Conservation (phyloP, 2,113 vertebrate genomes). For the Propithecus coquereli region DNA sequence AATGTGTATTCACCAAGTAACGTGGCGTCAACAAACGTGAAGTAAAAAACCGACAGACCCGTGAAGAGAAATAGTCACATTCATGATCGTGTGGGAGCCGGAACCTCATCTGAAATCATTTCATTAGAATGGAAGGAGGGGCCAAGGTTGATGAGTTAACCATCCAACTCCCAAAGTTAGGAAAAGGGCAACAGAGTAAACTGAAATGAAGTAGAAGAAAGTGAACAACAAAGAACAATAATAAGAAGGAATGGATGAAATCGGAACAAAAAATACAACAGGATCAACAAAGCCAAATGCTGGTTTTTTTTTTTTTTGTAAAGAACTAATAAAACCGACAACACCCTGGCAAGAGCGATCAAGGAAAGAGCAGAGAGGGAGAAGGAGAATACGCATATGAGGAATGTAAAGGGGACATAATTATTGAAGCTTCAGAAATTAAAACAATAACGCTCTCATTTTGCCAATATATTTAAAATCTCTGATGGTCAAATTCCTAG, state of each 20-base stretch:
- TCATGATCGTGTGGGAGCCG: background rate
- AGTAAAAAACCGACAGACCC: background rate
- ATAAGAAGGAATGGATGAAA: background rate
- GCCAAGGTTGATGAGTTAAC: constrained; percentile 18
- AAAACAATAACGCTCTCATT: constrained; percentile 1
- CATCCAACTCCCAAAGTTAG: background rate
- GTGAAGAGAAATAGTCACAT: background rate
- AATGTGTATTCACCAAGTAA: background rate
- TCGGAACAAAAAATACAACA: background rate
- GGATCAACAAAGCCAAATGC: background rate
- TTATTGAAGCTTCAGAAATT: background rate
- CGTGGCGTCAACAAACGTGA: background rate
- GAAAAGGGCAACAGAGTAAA: background rate
- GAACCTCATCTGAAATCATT: background rate
- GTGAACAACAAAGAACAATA: background rate
- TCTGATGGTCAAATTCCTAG: background rate
- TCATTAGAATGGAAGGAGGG: background rate
- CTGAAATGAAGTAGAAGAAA: background rate
- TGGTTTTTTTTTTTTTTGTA: background rate
- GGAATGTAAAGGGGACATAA: background rate
- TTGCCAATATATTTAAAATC: background rate
- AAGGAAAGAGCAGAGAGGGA: background rate
- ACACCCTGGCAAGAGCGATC: background rate
- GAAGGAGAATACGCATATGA: background rate
- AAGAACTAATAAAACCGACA: background rate